Conservation (phyloP, 2,113 vertebrate species). For the Seriola dumerili region DNA sequence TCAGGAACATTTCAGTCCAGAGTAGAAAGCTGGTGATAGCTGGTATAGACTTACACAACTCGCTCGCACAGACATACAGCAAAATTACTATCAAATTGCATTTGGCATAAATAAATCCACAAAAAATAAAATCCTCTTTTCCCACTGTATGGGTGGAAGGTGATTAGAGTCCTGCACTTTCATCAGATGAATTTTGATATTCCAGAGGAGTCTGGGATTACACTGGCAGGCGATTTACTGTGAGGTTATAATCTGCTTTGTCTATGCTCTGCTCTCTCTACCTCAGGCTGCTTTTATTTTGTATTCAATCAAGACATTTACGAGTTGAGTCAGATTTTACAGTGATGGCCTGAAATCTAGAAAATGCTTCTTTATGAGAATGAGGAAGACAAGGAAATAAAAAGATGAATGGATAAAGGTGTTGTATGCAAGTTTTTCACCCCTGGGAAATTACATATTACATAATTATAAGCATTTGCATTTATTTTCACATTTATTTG, state of each 20-base stretch:
- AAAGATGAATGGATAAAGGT: neutral
- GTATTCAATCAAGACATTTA: slow-evolving; percentile 7
- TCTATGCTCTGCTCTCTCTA: slow-evolving; percentile 1
- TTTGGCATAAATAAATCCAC: slow-evolving; percentile 37
- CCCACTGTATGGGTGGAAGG: neutral
- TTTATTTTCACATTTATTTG: neutral
- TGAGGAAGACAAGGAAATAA: neutral
- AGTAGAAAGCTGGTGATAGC: neutral
- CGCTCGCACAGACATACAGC: neutral
- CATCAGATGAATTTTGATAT: slow-evolving; percentile 49
- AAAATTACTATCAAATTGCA: slow-evolving; percentile 7
- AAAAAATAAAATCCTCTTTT: slow-evolving; percentile 46
- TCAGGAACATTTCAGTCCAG: neutral
- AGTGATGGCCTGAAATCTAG: neutral
- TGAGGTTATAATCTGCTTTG: slow-evolving; percentile 58
- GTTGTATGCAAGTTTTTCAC: too few species aligned
- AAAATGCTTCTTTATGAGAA: neutral
- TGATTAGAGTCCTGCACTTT: slow-evolving; percentile 33
- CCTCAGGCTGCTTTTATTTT: neutral
- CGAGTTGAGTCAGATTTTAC: slow-evolving; percentile 13
- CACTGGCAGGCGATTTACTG: slow-evolving; percentile 43
- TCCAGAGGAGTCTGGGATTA: slow-evolving; percentile 62
- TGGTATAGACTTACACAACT: neutral
- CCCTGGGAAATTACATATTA: too few species aligned
- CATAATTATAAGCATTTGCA: neutral